phyloP scores from a whole-genome alignment of 2,888 invertebrate species.

The Cristatella mucedo region DNA sequence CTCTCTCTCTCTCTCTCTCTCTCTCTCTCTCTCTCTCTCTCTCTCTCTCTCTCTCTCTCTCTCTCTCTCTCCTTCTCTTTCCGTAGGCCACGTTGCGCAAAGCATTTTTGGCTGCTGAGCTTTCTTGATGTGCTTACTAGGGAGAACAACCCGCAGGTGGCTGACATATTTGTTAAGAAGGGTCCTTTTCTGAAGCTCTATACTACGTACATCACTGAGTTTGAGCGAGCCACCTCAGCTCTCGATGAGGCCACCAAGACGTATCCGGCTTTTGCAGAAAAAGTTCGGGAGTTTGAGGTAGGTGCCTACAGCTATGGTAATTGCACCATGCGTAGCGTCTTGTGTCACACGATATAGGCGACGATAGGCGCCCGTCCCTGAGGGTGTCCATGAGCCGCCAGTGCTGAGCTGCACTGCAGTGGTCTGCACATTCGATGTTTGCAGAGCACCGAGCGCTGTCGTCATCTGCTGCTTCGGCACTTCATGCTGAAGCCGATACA shows the following conservation, averaged over 20 bases:
- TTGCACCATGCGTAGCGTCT: too few species aligned
- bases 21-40: constrained; percentile 9
- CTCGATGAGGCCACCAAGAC: constrained; percentile 43
- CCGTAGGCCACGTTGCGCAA: too few species aligned
- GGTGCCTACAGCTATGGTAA: too few species aligned
- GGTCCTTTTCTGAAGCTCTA: constrained; percentile 48
- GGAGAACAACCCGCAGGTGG: constrained; percentile 38
- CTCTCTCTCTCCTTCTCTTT: constrained; percentile 9
- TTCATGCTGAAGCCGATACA: constrained; percentile 54
- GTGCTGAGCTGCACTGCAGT: too few species aligned
- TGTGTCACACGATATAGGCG: too few species aligned
- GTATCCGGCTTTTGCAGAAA: constrained; percentile 41
- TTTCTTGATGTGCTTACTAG: constrained; percentile 17
- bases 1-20: constrained; percentile 11
- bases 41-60: constrained; percentile 13
- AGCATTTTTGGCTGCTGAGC: constrained; percentile 2
- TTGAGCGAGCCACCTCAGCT: constrained; percentile 40
- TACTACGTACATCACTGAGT: constrained; percentile 44
- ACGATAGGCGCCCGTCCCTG: too few species aligned
- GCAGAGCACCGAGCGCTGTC: constrained; percentile 25
- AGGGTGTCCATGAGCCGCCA: too few species aligned
- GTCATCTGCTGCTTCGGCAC: constrained; percentile 46
- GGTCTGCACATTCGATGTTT: not conserved
- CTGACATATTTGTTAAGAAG: constrained; percentile 46
- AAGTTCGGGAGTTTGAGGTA: constrained; percentile 43